Evolutionary conservation across 1,140 invertebrate genomes (phyloP).

Genomic region (Mylabris phalerata): DNA sequence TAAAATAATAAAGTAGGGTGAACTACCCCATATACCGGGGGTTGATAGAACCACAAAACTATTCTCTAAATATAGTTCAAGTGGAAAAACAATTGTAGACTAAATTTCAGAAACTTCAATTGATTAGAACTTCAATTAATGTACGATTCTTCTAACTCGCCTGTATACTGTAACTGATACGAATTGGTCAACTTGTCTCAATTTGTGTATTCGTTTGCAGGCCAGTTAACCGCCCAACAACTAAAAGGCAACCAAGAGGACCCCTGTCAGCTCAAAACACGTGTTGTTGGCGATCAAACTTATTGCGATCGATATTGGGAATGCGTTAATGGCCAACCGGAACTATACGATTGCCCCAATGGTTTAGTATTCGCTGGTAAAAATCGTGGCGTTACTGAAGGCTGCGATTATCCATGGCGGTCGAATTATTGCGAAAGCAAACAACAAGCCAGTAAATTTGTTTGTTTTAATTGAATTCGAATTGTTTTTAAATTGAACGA

Average conservation of each 20-base stretch:
- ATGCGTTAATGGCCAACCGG: conserved; percentile 67
- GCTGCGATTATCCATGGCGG: conserved; percentile 84
- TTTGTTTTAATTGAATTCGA: not conserved
- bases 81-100: no score
- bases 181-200: no score
- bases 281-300: conserved; percentile 66
- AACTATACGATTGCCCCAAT: conserved; percentile 84
- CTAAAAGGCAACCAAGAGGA: conserved; percentile 53
- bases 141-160: no score
- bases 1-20: no score
- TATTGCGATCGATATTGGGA: conserved; percentile 87
- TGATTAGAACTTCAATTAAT: no score
- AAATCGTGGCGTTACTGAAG: conserved; percentile 76
- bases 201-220: not conserved
- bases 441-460: conserved; percentile 59
- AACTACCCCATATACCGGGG: no score
- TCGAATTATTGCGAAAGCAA: conserved; percentile 78
- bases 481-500: no score
- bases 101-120: no score
- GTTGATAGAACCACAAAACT: no score
- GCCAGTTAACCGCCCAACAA: conserved; percentile 21
- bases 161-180: no score
- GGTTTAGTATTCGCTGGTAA: conserved; percentile 84
- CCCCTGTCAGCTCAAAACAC: conserved; percentile 67
- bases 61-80: no score